Evolutionary conservation across 2,888 invertebrate genomes (phyloP), one percentile per base, ranked within the genome.

Genomic region (Cheilosia grossa): DNA sequence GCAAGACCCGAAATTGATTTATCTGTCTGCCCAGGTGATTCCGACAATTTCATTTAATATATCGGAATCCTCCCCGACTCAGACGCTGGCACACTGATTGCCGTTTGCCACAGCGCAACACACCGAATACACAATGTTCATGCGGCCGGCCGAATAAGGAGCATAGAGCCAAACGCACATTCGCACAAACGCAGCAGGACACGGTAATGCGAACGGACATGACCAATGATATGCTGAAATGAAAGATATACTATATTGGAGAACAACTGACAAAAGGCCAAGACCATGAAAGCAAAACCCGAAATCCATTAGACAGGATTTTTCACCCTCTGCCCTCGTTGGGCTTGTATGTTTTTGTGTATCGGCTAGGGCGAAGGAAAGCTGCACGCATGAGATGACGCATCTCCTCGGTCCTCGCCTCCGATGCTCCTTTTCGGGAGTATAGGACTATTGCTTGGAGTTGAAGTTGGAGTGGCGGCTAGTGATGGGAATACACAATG

Each of bases 1-100:
- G 54, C 78, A 73, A 81, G 72, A 77, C 66, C 72, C 75, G 42
- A 87, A 87, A 87, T 87, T 87, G 87, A 87, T 87, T 87, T 87
- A 87, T 87, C 87, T 83, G 87, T 81, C 87, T 86, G 66, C 77
- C 86, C 87, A 87, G 86, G 82, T 87, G 87, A 86, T 82, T 70
- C 79, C 73, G 67, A 77, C 80, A 73, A 80, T 86, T 80, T 82
- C 86, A 78, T 82, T 86, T 86, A 81, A 75, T 81, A 82, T 82
- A 77, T 77, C 79, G 59, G 59, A 75, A 67, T 74, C 72, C 82
- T 59, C 79, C 66, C 4, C 10, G 13, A 37, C 37, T 13, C 37
- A 13, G 37, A 37, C 37, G 10, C 79, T 78, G 73, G 66, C 74
- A 86, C 79, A 86, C 21, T 82, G 82, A 81, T 82, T 86, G 74